Percentiles rank a stretch among this genome's conserved stretches.
Conservation (phyloP, 1,140 invertebrate genomes). For the Palaemon carinicauda region DNA sequence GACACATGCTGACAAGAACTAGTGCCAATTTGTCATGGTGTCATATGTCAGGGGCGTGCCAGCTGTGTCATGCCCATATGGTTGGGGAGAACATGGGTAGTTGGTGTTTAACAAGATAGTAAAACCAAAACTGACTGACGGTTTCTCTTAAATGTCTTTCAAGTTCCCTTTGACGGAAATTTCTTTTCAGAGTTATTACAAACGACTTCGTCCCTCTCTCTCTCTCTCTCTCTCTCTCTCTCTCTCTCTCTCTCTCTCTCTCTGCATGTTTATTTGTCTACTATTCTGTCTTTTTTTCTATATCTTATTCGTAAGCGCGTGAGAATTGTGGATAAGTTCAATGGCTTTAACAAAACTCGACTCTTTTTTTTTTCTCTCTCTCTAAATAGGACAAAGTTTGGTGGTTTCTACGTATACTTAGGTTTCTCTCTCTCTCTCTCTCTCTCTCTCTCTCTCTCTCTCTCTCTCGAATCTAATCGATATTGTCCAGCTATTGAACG, state of each 20-base stretch:
- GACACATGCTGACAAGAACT: slow-evolving; percentile 29
- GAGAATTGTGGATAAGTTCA: too few relatives aligned
- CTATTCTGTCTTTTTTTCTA: not conserved
- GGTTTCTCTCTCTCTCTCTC: not conserved
- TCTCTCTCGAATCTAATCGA: not conserved
- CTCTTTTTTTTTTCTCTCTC: not conserved
- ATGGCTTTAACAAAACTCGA: too few relatives aligned
- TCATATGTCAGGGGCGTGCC: slow-evolving; percentile 15
- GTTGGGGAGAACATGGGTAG: not conserved
- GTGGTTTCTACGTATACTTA: not conserved
- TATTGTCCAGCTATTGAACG: too few relatives aligned
- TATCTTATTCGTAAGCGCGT: too few relatives aligned
- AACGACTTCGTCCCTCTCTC: not conserved
- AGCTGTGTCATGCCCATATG: not conserved
- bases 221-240: not conserved
- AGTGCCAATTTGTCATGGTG: slow-evolving; percentile 34
- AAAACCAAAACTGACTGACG: too few relatives aligned
- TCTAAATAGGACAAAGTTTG: too few relatives aligned
- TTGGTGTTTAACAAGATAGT: too few relatives aligned
- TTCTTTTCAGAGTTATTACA: not conserved
- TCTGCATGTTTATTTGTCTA: too few relatives aligned
- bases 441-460: not conserved
- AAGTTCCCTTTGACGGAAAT: not conserved
- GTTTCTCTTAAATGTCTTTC: not conserved
- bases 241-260: too few relatives aligned